These are phyloP conservation scores for Drosophila sucinea DNA, from an alignment of 1,140 invertebrate species.

Conservation along the genomic window DNA sequence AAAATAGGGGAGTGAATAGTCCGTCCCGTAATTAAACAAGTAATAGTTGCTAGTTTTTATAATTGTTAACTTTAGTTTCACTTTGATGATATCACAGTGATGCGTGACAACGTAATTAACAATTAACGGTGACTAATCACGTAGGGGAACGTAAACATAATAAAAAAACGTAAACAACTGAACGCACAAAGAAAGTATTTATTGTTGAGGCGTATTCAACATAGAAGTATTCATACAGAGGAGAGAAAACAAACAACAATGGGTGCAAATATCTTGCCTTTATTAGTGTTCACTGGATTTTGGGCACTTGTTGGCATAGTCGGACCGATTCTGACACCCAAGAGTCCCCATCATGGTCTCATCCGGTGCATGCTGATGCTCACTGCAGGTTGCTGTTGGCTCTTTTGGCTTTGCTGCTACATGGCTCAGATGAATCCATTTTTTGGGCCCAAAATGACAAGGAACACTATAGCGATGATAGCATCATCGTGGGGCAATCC, in stretches of 20 bases:
- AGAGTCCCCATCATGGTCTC: constrained; percentile 92
- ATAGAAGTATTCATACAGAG: background rate
- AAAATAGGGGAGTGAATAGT: too few relatives aligned
- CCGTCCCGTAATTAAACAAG: too few relatives aligned
- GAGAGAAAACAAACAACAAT: constrained; percentile 83
- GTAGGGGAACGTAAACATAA: too few relatives aligned
- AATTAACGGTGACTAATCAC: too few relatives aligned
- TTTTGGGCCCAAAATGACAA: constrained; percentile 91
- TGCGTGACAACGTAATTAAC: too few relatives aligned
- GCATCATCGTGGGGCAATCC: constrained; percentile 89
- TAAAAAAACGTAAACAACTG: constrained; percentile 5
- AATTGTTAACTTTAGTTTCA: too few relatives aligned
- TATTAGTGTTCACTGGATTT: constrained; percentile 90
- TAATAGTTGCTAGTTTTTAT: too few relatives aligned
- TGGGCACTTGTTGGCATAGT: constrained; percentile 93
- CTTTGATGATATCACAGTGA: too few relatives aligned
- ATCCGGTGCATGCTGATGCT: constrained; percentile 93
- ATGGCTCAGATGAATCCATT: constrained; percentile 97
- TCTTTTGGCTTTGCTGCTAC: constrained; percentile 97
- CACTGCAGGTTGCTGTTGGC: constrained; percentile 94
- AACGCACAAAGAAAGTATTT: constrained; percentile 36
- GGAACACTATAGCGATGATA: constrained; percentile 89
- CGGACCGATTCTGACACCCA: constrained; percentile 93
- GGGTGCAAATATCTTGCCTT: constrained; percentile 89
- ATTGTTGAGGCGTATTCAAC: background rate